Conservation (phyloP, 2,113 vertebrate genomes). For the Trematocara variabile region DNA sequence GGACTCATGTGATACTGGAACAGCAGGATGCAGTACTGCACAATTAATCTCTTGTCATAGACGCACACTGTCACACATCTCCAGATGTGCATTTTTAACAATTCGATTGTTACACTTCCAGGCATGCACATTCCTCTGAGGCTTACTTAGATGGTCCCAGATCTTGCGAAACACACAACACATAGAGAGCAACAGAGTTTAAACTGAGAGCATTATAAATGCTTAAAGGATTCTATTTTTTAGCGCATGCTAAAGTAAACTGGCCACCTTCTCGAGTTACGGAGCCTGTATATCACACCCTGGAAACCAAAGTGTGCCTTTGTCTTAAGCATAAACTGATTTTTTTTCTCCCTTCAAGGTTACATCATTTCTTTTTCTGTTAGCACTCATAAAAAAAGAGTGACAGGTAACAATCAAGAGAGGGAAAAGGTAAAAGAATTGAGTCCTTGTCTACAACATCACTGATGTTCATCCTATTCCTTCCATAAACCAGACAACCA, state of each 20-base stretch:
- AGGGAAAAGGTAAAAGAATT: background rate
- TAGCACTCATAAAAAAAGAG: background rate
- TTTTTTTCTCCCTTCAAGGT: background rate
- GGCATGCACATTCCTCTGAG: slow-evolving; percentile 9
- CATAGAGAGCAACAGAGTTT: slow-evolving; percentile 6
- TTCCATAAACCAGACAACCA: background rate
- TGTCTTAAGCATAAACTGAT: background rate
- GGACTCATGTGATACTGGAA: background rate
- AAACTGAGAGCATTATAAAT: slow-evolving; percentile 16
- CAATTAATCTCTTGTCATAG: slow-evolving; percentile 22
- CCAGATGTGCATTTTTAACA: slow-evolving; percentile 20
- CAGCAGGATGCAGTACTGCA: slow-evolving; percentile 4
- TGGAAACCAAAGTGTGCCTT: background rate
- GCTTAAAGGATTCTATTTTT: slow-evolving; percentile 9
- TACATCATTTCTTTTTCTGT: background rate
- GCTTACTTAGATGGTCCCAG: background rate
- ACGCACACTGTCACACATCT: background rate
- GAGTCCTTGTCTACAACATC: background rate
- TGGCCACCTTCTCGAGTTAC: background rate
- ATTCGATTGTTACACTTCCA: slow-evolving; percentile 2
- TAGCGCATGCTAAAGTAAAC: background rate
- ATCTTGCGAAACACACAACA: background rate
- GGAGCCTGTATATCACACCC: background rate
- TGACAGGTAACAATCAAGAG: background rate
- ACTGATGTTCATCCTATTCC: background rate